Evolutionary conservation across 2,888 invertebrate species (phyloP).

Genomic region (Melitaea athalia): DNA sequence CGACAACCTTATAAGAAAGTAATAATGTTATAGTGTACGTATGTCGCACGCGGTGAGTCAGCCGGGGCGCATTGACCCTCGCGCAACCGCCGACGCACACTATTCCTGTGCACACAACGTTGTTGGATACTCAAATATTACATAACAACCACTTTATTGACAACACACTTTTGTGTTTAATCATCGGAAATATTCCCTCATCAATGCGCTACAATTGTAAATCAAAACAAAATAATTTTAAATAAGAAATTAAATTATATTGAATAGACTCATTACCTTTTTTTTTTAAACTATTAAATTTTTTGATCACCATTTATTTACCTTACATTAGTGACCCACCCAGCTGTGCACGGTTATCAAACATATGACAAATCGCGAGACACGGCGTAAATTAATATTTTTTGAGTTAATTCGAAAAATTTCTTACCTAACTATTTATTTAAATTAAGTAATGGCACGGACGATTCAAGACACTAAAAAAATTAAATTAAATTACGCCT

Average conservation of each 20-base stretch:
- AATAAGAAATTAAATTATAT: not conserved
- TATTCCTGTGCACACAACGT: constrained; percentile 68
- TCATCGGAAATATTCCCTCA: not conserved
- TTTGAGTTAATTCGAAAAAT: too few species aligned
- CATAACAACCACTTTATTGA: constrained; percentile 44
- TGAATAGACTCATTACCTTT: too few species aligned
- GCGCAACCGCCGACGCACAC: constrained; percentile 65
- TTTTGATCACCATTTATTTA: too few species aligned
- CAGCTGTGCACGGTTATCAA: too few species aligned
- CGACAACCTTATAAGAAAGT: constrained; percentile 79
- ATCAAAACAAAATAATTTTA: not conserved
- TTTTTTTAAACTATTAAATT: too few species aligned
- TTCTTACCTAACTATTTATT: too few species aligned
- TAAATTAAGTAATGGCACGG: too few species aligned
- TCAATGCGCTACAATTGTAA: not conserved
- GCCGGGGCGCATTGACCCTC: constrained; percentile 71
- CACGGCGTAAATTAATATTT: too few species aligned
- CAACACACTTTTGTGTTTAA: constrained; percentile 42
- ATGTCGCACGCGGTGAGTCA: constrained; percentile 74
- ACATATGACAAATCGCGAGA: too few species aligned
- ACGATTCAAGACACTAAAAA: too few species aligned
- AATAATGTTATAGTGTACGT: constrained; percentile 77
- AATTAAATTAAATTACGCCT: too few species aligned
- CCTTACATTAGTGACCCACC: too few species aligned
- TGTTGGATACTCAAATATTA: constrained; percentile 59